Evolutionary conservation across 1,140 invertebrate genomes (phyloP).

Genomic region (Panagrolaimus sp.): DNA sequence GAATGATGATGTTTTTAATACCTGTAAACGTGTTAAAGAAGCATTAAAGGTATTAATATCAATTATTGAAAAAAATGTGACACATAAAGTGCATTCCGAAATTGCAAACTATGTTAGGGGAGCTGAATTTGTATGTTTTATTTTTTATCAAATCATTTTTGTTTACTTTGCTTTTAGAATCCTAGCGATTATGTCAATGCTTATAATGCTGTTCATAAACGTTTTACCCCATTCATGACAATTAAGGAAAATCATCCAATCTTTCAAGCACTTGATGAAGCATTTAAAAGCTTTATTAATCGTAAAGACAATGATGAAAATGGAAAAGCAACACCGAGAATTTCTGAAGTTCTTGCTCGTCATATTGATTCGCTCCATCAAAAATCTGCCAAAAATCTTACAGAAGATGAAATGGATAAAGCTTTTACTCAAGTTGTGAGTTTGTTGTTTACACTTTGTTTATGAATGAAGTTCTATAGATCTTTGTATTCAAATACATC

Average conservation of each 20-base stretch:
- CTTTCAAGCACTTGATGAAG: slow-evolving; percentile 92
- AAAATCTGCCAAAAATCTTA: slow-evolving; percentile 89
- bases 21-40: slow-evolving; percentile 85
- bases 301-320: slow-evolving; percentile 85
- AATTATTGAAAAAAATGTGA: slow-evolving; percentile 85
- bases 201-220: slow-evolving; percentile 91
- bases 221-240: slow-evolving; percentile 86
- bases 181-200: slow-evolving; percentile 94
- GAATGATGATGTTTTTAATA: slow-evolving; percentile 85
- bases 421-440: slow-evolving; percentile 88
- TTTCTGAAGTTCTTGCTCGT: slow-evolving; percentile 90
- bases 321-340: slow-evolving; percentile 72
- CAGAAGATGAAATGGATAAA: slow-evolving; percentile 95
- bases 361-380: slow-evolving; percentile 95
- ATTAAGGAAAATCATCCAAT: slow-evolving; percentile 96
- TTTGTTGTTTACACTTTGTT: too few relatives aligned
- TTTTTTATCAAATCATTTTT: too few relatives aligned
- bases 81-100: slow-evolving; percentile 79
- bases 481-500: slow-evolving; percentile 99
- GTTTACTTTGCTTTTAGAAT: slow-evolving; percentile 66
- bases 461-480: slow-evolving; percentile 69
- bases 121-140: slow-evolving; percentile 62
- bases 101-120: slow-evolving; percentile 82
- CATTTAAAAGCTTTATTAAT: slow-evolving; percentile 94
- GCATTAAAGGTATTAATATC: slow-evolving; percentile 80